Conservation (phyloP, 2,797 vertebrate species). For the Schizopygopsis pylzovi region DNA sequence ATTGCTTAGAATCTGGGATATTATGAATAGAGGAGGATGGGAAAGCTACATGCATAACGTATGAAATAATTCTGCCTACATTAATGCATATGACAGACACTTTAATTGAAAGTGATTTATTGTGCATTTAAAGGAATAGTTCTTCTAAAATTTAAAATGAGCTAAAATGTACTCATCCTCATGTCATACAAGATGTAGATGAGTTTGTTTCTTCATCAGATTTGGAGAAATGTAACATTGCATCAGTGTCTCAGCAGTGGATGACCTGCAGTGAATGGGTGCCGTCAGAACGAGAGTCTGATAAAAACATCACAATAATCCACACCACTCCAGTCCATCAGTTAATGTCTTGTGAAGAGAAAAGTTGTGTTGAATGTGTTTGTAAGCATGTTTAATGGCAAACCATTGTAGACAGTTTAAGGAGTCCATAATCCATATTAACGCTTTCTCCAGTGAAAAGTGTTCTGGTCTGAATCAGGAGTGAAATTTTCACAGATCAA, state of each 20-base stretch:
- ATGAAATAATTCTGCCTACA: constrained; percentile 15
- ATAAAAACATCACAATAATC: not conserved
- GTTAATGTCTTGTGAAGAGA: not conserved
- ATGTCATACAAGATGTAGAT: not conserved
- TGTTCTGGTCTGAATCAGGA: too few species aligned
- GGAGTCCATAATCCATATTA: not conserved
- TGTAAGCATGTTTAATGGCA: not conserved
- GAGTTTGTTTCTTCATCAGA: not conserved
- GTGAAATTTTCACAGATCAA: too few species aligned
- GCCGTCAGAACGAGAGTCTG: not conserved
- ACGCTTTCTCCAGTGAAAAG: too few species aligned
- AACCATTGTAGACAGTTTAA: not conserved
- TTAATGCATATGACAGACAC: not conserved
- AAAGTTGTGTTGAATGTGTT: not conserved
- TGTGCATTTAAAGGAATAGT: not conserved
- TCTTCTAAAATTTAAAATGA: not conserved
- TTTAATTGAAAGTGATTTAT: not conserved
- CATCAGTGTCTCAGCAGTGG: not conserved
- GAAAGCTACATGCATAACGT: not conserved
- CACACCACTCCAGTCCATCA: not conserved
- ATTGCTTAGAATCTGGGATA: not conserved
- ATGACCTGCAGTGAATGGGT: not conserved
- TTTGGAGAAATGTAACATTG: not conserved
- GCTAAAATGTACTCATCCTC: not conserved
- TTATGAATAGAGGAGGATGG: not conserved